phyloP scores from a whole-genome alignment of 2,797 vertebrate species.

The Rhabdophis nuchalis region DNA sequence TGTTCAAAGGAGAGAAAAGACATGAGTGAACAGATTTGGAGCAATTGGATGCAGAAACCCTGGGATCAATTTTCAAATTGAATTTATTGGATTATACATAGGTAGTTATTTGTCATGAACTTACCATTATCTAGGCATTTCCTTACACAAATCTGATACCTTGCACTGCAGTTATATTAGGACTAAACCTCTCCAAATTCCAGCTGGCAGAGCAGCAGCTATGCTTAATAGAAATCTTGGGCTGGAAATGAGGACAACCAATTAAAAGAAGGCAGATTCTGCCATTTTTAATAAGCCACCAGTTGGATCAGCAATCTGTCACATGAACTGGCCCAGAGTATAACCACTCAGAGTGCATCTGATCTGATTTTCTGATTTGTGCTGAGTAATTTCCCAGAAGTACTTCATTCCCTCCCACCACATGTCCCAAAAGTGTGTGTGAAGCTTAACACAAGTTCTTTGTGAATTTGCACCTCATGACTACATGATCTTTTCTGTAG shows the following conservation, averaged over 20 bases:
- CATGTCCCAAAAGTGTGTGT: not conserved
- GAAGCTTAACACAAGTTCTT: not conserved
- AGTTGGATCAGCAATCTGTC: not conserved
- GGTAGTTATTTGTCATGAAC: not conserved
- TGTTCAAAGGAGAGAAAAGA: conserved; percentile 43
- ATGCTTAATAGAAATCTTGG: not conserved
- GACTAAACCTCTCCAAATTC: not conserved
- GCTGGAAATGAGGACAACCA: not conserved
- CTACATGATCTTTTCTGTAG: not conserved
- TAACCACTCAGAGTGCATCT: not conserved
- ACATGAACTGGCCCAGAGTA: not conserved
- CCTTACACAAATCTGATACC: not conserved
- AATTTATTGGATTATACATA: not conserved
- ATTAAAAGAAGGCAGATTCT: not conserved
- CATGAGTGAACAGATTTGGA: not conserved
- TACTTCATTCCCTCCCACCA: not conserved
- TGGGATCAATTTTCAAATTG: not conserved
- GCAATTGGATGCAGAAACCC: not conserved
- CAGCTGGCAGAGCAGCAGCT: not conserved
- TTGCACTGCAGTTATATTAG: not conserved
- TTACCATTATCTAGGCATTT: not conserved
- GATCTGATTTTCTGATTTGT: not conserved
- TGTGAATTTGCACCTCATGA: not conserved
- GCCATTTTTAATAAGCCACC: not conserved
- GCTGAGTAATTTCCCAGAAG: not conserved